A percentile compares a stretch with the other conserved stretches of the same genome.
phyloP scores from a whole-genome alignment of 53 echinoderm and acorn worm genomes.

The Stichopus horrens region DNA sequence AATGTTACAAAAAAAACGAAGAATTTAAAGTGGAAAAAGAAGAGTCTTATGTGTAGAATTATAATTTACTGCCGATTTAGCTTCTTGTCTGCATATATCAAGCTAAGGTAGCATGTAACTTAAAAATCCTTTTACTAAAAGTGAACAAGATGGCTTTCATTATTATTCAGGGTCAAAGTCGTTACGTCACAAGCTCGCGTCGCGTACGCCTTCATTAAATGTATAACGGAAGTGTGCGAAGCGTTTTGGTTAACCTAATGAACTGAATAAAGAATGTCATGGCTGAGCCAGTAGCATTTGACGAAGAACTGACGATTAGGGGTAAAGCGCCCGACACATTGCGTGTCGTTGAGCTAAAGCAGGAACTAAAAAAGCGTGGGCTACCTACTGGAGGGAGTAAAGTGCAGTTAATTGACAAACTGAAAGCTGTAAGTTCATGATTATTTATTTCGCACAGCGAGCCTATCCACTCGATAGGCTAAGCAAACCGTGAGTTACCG shows the following conservation, averaged over 20 bases:
- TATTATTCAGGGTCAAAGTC: background rate
- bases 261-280: constrained; percentile 13
- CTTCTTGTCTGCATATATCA: too few relatives aligned
- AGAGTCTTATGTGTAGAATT: too few relatives aligned
- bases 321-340: constrained; percentile 69
- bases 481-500: constrained; percentile 10
- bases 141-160: background rate
- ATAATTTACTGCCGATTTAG: too few relatives aligned
- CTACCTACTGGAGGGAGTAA: constrained; percentile 74
- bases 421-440: constrained; percentile 68
- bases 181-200: background rate
- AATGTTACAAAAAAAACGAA: too few relatives aligned
- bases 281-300: constrained; percentile 53
- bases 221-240: background rate
- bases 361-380: constrained; percentile 85
- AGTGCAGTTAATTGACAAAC: constrained; percentile 72
- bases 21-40: too few relatives aligned
- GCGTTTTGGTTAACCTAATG: background rate
- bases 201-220: background rate
- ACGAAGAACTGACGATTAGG: constrained; percentile 62
- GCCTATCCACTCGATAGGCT: constrained; percentile 5
- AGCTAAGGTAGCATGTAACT: too few relatives aligned
- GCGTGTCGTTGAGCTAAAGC: constrained; percentile 83
- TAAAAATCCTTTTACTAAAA: too few relatives aligned
- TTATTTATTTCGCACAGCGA: background rate